Conservation (phyloP, 23 tunicate genomes). For the Styela plicata region DNA sequence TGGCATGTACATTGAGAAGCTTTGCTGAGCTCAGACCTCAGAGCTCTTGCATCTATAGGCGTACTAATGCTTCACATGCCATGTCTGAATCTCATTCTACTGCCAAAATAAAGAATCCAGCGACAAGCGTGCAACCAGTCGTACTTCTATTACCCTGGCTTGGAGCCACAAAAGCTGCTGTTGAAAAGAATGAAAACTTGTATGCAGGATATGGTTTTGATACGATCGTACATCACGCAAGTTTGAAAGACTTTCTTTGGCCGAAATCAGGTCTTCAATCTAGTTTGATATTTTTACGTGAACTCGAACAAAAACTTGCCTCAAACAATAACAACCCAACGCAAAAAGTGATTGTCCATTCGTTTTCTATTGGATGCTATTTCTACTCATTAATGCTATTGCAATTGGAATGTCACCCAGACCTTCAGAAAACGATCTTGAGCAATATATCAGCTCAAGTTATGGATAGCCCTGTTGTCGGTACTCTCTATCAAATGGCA, state of each 20-base stretch:
- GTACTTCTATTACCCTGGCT: conserved; percentile 75
- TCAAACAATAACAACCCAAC: conserved; percentile 2
- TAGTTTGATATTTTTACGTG: conserved; percentile 34
- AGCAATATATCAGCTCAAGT: conserved; percentile 55
- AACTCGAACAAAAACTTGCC: background rate
- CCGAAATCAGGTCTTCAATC: conserved; percentile 56
- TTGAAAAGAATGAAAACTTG: conserved; percentile 38
- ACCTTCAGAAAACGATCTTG: conserved; percentile 11
- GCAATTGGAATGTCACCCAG: conserved; percentile 43
- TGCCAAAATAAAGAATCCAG: too few species aligned
- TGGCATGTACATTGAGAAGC: too few species aligned
- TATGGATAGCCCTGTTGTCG: conserved; percentile 83
- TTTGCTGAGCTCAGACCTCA: too few species aligned
- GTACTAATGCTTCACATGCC: too few species aligned
- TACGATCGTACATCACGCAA: conserved; percentile 31
- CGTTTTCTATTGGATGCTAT: conserved; percentile 84
- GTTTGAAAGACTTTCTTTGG: conserved; percentile 62
- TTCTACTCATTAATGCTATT: conserved; percentile 66
- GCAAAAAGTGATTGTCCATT: conserved; percentile 46
- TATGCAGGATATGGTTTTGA: conserved; percentile 36
- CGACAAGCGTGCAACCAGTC: too few species aligned
- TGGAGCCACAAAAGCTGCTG: conserved; percentile 44
- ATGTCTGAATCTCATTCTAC: too few species aligned
- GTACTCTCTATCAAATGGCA: conserved; percentile 81
- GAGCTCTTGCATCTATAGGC: too few species aligned